Evolutionary conservation across 2,888 invertebrate genomes (phyloP), one percentile per base, ranked within the genome.

Genomic region (Andricus curvator): DNA sequence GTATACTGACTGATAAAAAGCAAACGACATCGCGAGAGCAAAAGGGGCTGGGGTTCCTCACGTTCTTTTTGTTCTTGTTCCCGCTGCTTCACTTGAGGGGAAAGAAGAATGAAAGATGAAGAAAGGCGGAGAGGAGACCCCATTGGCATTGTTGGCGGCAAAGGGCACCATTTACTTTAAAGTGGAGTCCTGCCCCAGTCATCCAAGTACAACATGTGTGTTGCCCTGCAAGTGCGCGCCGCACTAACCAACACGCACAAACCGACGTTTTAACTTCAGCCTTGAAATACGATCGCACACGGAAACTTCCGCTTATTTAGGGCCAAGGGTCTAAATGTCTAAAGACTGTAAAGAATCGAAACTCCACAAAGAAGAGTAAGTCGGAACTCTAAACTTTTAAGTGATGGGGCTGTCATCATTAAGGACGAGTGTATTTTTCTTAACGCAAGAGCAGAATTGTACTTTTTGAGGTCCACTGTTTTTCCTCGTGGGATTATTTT

Each of bases 31-130:
- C n/a, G 79, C 76, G 78, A 77, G 77, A 77, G 62, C 20, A 11
- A 20, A 77, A 60, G 77, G 25, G 44, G 62, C 78, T 77, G 78
- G 78, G 66, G 60, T 83, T 84, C 84, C 85, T 86, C 85, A 81
- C 82, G 82, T 79, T 84, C 81, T 78, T 77, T 82, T 84, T 83
- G 81, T 82, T 84, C 78, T 79, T 80, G 81, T 77, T 81, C 78
- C 82, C 48, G 64, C 78, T 81, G 78, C 60, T 78, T 60, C 68
- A 78, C 79, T 81, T 78, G 78, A 37, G 77, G 70, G 81, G 82
- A 77, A 80, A 83, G 80, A 81, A 79, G 83, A 78, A 81, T 77
- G 83, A 77, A 77, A 81, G 76, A 81, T n/a, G 62, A 65, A 77
- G 76, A 56, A 70, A 79, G 65, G 48, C 80, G 51, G 41, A n/a